Base-by-base conservation (phyloP, 2,113 vertebrate species). In the Limnothrissa miodon region DNA sequence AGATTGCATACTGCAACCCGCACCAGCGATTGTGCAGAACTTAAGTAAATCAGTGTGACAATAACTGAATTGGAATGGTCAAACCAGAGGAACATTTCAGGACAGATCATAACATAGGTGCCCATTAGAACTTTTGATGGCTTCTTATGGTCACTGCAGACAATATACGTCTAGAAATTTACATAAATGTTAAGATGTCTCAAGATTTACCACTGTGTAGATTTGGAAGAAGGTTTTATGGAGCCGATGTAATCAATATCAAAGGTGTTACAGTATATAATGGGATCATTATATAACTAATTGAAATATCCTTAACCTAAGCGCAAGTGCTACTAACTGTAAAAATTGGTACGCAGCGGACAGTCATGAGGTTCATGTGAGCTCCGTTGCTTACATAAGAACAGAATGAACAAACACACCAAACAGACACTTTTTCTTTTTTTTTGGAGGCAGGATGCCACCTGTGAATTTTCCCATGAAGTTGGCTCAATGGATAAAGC, bases 401-500 rank as follows among this genome's bases (percentile, higher is more conserved):
- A 15, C 2, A 1, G 29, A 36, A 4, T 36, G 66, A 74, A 74
- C 66, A 29, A 66, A 33, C 51, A 56, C 19, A 23, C 46, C 15
- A 48, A 59, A 59, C 4, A 29, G 59, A 25, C 66, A 4, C 29
- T 13, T 13, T 62, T n/a, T 13, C 62, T n/a, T 56, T 17, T 56
- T 29, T 62, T 62, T 62, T 29, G 66, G 13, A 74, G 33, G 66
- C 2, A 74, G 66, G 66, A 17, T 15, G 11, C 10, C 66, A 74
- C 33, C 66, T 74, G 66, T 17, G 4, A 36, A 29, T 2, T 33
- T 74, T 74, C 66, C 66, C 66, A 33, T 74, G 29, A 36, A 33
- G 66, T 74, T 74, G n/a, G n/a, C n/a, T n/a, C n/a, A n/a, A n/a
- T n/a, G n/a, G n/a, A 74, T 74, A 36, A 36, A 33, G 66, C 66